Evolutionary conservation across 2,888 invertebrate species (phyloP), one percentile per base, ranked within the genome.

Genomic region (Lasioglossum leucozonium): DNA sequence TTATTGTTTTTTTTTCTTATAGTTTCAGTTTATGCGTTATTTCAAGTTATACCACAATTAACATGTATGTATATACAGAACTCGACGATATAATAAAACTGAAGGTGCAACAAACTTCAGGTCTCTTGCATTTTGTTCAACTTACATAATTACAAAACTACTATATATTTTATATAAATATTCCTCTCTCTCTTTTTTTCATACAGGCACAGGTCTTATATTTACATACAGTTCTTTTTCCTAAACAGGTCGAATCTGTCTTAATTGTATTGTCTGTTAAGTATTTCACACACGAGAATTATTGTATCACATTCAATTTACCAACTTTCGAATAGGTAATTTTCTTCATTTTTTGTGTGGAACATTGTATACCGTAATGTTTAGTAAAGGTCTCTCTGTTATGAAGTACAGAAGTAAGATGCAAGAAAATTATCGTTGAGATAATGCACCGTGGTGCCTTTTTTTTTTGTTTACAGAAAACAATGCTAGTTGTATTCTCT

Each of bases 71-170:
- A 55, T 90, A 72, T 81, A 86, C 81, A 87, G 58, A 73, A 55
- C 72, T 42, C 69, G 81, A 73, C 47, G 51, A 72, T 58, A 34
- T 79, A 86, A 76, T 42, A 85, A 78, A 90, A 86, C 75, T 72
- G 79, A 78, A 76, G 79, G 72, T 65, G 77, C 82, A 90, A 86
- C 75, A 71, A 82, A 77, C 77, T 77, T 89, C 88, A 88, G 87
- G 88, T 87, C 87, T 88, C 90, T 92, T 88, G 86, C 81, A 90
- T 85, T 85, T 88, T 85, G 75, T 30, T 62, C 86, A 85, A 84
- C 79, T 88, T 87, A 85, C 79, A 87, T 91, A 92, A 92, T 93
- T 94, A 93, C 92, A 93, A 93, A 94, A 93, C 90, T 93, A 93
- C 91, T 88, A 89, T 91, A 87, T 77, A 87, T 77, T 90, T 84